Base-by-base conservation (phyloP, 2,797 vertebrate species). In the Astyanax mexicanus region DNA sequence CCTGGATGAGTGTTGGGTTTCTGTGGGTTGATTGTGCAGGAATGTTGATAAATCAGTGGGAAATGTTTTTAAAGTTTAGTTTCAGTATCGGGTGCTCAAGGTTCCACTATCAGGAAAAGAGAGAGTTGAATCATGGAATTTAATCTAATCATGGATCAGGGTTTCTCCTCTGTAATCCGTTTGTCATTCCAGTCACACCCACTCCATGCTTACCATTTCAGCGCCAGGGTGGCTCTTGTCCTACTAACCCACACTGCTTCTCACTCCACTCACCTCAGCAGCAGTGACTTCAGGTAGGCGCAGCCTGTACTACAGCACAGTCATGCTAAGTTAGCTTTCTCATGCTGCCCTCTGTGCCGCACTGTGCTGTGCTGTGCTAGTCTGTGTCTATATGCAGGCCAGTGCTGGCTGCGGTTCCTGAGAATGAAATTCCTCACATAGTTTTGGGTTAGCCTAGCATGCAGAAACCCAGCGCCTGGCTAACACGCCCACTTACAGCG, bases 351-450 rank as follows among this genome's bases (percentile, higher is more conserved):
- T 6, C 2, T 17, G 55, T n/a, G 13, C 29, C 10, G 61, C 23
- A 60, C 44, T 29, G 23, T 70, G 27, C 21, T 72, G 27, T n/a
- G n/a, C n/a, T n/a, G n/a, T n/a, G n/a, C n/a, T n/a, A n/a, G 52
- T 68, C 7, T 35, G 61, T 65, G 44, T 7, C 23, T 42, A 32
- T 38, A n/a, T 81, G 58, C 81, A 80, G 47, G 70, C 35, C 76
- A 21, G 45, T n/a, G 54, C 72, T 71, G 68, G 75, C 80, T 71
- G 29, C 35, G 70, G 47, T 80, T 51, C 55, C 61, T 61, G 55
- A 65, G 69, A 79, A 57, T 57, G 13, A 54, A 77, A 82, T 84
- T 77, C 78, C 71, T 71, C n/a, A 42, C 70, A 79, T 82, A 72
- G 23, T 51, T 82, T 77, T 38, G 69, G 60, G 61, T 80, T 65